These are phyloP conservation scores for Corvus hawaiiensis DNA, from an alignment of 2,113 vertebrate genomes.

Conservation along the genomic window DNA sequence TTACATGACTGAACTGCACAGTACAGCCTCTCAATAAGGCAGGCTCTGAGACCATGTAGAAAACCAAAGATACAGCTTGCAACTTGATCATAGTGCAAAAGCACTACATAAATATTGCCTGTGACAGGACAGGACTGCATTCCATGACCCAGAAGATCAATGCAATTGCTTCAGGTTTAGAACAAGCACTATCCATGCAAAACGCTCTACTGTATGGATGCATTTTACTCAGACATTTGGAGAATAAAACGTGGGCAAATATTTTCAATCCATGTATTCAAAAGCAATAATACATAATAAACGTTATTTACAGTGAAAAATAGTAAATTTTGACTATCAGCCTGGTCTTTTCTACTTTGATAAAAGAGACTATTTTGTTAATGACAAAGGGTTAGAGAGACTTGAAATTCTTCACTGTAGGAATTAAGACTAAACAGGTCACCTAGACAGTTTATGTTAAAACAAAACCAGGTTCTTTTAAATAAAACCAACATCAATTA, in stretches of 20 bases:
- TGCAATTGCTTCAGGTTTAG: background rate
- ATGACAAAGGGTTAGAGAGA: background rate
- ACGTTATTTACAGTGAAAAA: background rate
- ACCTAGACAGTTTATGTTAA: background rate
- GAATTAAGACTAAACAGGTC: background rate
- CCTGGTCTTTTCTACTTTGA: background rate
- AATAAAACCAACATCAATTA: background rate
- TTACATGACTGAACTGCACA: background rate
- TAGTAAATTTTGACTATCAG: background rate
- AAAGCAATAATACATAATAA: background rate
- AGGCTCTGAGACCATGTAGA: rapidly evolving
- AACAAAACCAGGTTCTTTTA: background rate
- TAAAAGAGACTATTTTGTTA: background rate
- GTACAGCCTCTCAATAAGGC: background rate
- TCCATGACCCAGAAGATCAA: background rate
- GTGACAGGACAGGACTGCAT: background rate
- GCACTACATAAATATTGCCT: background rate
- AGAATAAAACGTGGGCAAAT: background rate
- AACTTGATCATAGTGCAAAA: background rate
- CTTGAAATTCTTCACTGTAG: background rate
- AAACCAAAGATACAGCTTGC: background rate
- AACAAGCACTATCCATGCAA: background rate
- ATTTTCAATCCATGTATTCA: background rate
- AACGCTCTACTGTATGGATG: background rate
- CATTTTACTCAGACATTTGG: background rate